These are phyloP conservation scores for Eupithecia tripunctaria DNA, from an alignment of 2,888 invertebrate species.

Conservation along the genomic window DNA sequence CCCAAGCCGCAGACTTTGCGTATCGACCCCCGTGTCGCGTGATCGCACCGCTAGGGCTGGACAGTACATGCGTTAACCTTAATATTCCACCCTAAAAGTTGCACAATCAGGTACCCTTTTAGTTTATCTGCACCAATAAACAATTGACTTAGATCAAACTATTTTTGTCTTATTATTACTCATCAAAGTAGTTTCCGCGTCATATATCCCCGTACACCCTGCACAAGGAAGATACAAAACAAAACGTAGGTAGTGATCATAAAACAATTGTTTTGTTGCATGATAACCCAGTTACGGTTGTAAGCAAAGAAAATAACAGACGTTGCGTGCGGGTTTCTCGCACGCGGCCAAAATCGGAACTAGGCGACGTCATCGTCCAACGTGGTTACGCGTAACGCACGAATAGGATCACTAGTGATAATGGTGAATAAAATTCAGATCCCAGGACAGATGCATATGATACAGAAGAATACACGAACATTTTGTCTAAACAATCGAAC, in stretches of 20 bases:
- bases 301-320: constrained; percentile 21
- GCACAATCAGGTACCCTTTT: not conserved
- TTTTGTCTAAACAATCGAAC: not conserved
- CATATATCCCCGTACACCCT: not conserved
- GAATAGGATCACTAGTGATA: too few species aligned
- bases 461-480: not conserved
- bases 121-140: not conserved
- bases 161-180: not conserved
- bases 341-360: constrained; percentile 6
- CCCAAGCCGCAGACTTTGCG: too few species aligned
- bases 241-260: constrained; percentile 2
- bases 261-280: constrained; percentile 1
- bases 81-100: not conserved
- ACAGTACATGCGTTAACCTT: too few species aligned
- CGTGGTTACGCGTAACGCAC: not conserved
- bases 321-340: constrained; percentile 1
- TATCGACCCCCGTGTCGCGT: too few species aligned
- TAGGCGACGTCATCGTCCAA: not conserved
- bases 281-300: constrained; percentile 26
- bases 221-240: constrained; percentile 1
- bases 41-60: too few species aligned
- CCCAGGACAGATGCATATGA: too few species aligned
- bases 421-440: too few species aligned
- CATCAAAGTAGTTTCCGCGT: not conserved
- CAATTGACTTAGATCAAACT: not conserved